Percentiles rank a stretch among this genome's conserved stretches.
phyloP scores from a whole-genome alignment of 2,113 vertebrate species.

The Dissostichus mawsoni region DNA sequence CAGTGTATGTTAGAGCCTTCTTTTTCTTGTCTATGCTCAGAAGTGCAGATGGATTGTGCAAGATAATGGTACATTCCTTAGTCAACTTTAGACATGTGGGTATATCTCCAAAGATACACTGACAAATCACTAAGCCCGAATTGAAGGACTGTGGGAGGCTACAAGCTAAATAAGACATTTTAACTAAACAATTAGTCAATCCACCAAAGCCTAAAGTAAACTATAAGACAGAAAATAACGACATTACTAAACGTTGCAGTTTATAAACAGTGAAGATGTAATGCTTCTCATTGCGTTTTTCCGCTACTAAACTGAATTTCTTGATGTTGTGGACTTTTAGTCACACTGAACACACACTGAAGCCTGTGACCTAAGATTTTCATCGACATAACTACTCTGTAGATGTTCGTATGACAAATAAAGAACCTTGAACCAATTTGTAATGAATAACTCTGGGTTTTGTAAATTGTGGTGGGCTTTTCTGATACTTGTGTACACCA shows the following conservation, averaged over 20 bases:
- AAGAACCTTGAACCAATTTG: too few relatives aligned
- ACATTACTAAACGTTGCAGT: background rate
- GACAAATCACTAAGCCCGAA: background rate
- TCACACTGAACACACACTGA: too few relatives aligned
- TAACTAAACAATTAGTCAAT: background rate
- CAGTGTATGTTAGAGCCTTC: background rate
- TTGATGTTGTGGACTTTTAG: background rate
- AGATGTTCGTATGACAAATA: too few relatives aligned
- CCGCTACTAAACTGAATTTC: background rate
- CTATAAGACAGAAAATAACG: background rate
- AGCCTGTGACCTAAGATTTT: too few relatives aligned
- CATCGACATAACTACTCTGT: too few relatives aligned
- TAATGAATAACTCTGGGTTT: background rate
- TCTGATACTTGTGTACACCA: background rate
- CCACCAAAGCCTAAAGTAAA: background rate
- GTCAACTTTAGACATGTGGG: background rate
- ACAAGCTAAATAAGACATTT: background rate
- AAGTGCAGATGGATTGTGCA: conserved; percentile 3
- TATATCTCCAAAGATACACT: background rate
- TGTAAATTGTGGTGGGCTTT: background rate
- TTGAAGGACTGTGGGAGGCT: background rate
- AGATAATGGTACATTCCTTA: background rate
- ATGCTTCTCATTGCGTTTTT: too few relatives aligned
- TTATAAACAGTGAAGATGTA: background rate
- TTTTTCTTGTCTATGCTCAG: background rate